Conservation (phyloP, 1,140 invertebrate genomes). For the Leptinotarsa texana region DNA sequence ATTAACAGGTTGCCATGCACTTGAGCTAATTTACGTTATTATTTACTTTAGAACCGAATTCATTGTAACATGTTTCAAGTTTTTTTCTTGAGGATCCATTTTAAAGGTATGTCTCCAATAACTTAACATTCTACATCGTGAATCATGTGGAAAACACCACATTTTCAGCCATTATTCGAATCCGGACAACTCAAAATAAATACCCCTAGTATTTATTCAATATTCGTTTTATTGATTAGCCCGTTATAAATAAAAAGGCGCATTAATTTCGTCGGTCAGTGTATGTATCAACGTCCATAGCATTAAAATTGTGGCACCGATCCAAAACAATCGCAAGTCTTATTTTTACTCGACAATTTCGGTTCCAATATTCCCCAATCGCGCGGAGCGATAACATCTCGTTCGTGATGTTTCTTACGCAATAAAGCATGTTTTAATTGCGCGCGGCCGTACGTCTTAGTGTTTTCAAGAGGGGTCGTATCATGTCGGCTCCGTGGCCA, state of each 20-base stretch:
- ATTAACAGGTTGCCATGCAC: too few species aligned
- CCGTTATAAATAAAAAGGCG: neutral
- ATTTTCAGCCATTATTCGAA: too few species aligned
- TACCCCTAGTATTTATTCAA: too few species aligned
- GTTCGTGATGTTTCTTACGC: neutral
- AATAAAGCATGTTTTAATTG: neutral
- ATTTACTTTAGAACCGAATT: too few species aligned
- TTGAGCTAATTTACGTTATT: too few species aligned
- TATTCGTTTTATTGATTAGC: neutral
- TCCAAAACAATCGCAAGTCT: neutral
- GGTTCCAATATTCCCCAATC: neutral
- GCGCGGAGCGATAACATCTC: neutral
- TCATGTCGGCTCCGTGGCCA: constrained; percentile 66
- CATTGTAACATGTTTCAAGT: too few species aligned
- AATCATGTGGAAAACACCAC: too few species aligned
- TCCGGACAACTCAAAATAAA: too few species aligned
- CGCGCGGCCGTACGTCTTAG: constrained; percentile 4
- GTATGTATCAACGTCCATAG: neutral
- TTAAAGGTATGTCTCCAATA: too few species aligned
- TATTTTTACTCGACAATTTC: constrained; percentile 1
- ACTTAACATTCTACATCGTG: too few species aligned
- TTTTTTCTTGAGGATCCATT: too few species aligned
- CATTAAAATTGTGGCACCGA: neutral
- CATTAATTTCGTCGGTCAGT: neutral
- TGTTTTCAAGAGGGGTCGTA: neutral